Base-by-base conservation (phyloP, 2,888 invertebrate genomes). In the Leptinotarsa haldemani region DNA sequence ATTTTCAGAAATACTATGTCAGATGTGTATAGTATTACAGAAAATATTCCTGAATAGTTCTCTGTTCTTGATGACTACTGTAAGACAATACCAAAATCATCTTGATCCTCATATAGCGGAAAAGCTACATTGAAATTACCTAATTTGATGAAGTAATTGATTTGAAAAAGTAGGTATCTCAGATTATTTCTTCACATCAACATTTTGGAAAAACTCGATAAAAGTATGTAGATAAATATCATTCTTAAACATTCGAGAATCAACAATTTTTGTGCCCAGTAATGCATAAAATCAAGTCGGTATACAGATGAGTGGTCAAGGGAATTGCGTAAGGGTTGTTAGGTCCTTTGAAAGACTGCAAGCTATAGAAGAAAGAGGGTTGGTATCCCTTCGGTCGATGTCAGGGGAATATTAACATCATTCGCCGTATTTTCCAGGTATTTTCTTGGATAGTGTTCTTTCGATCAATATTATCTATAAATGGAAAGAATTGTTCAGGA, bases 231-330 rank as follows among this genome's bases (percentile, higher is more conserved):
- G 50, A 15, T 50, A 13, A n/a, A 50, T 50, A 16, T 50, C n/a
- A 4, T 50, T 50, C 15, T 50, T 0, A 4, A 50, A 50, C 50
- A 50, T 13, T 50, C n/a, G 50, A n/a, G 50, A 16, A 50, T 50
- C 50, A 50, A 50, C 50, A 50, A 50, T 16, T 65, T 65, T 65
- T 47, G 46, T 65, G 48, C 13, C 40, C 15, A 47, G 65, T 65
- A 70, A 74, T 74, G 70, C 74, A 71, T 70, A 68, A 67, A 74
- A 71, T 71, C 70, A 70, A 64, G 70, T 47, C 18, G 67, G 46
- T 53, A 63, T 64, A 66, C 56, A 67, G 61, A 61, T 71, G 70
- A 74, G 65, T 71, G 74, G 70, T 68, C 71, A 74, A 70, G 74
- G 70, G 70, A 74, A 63, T 71, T 71, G 70, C 68, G 64, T 71